These are phyloP conservation scores for Coilia nasus DNA, from an alignment of 2,797 vertebrate species.

Conservation along the genomic window DNA sequence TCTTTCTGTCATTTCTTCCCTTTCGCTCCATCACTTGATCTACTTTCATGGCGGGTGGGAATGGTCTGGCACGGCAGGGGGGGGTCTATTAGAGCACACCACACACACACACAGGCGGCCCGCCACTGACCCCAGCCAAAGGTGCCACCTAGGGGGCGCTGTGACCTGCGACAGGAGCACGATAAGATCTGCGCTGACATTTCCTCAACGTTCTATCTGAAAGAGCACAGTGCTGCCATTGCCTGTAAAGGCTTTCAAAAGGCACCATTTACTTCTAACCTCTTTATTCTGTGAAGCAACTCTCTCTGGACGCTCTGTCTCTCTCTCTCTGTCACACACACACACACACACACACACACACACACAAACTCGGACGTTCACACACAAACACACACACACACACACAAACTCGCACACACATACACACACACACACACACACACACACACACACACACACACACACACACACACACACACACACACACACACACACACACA, in stretches of 20 bases:
- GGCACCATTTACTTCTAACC: slow-evolving; percentile 61
- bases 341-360: slow-evolving; percentile 7
- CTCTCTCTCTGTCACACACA: slow-evolving; percentile 32
- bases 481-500: not conserved
- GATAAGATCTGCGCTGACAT: slow-evolving; percentile 74
- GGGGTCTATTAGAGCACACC: slow-evolving; percentile 48
- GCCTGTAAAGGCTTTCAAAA: slow-evolving; percentile 68
- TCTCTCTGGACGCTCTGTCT: slow-evolving; percentile 39
- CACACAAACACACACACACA: not conserved
- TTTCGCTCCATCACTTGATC: slow-evolving; percentile 34
- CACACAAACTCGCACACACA: not conserved
- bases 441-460: not conserved
- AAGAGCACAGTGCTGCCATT: slow-evolving; percentile 66
- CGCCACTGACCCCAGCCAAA: slow-evolving; percentile 51
- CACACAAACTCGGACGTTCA: not conserved
- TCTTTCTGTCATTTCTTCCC: slow-evolving; percentile 27
- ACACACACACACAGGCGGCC: slow-evolving; percentile 61
- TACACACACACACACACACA: not conserved
- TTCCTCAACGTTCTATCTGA: slow-evolving; percentile 70
- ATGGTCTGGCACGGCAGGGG: slow-evolving; percentile 11
- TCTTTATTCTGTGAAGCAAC: slow-evolving; percentile 55
- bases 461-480: not conserved
- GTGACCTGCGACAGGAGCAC: slow-evolving; percentile 50
- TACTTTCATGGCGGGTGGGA: slow-evolving; percentile 41
- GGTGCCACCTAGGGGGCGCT: slow-evolving; percentile 62